Evolutionary conservation across 2,113 vertebrate species (phyloP).

Genomic region (Litocranius walleri): DNA sequence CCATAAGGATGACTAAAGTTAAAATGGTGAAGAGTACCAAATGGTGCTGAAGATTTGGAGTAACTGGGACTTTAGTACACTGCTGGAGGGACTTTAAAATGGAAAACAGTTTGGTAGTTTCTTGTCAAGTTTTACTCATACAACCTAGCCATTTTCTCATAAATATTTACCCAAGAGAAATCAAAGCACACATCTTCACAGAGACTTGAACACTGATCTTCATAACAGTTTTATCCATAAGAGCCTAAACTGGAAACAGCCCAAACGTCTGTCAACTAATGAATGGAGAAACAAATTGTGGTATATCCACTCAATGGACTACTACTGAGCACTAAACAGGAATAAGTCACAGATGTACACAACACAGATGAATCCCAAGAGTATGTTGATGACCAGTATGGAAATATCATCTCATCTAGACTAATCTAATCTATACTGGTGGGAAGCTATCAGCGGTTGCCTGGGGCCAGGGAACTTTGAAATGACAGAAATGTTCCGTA

Average conservation of each 20-base stretch:
- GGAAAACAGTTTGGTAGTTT: neutral
- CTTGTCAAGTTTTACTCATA: neutral
- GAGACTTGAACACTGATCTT: neutral
- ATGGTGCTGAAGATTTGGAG: neutral
- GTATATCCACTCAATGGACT: neutral
- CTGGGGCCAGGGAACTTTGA: neutral
- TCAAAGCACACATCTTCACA: neutral
- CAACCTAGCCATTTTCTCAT: neutral
- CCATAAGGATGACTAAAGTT: neutral
- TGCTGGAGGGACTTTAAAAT: neutral
- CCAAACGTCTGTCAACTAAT: neutral
- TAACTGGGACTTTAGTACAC: neutral
- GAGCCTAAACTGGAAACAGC: neutral
- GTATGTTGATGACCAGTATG: too few relatives aligned
- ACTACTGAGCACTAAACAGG: neutral
- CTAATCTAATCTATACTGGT: neutral
- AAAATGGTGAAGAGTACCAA: neutral
- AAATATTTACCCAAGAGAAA: neutral
- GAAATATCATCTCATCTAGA: neutral
- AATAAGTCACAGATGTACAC: neutral
- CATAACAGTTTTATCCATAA: neutral
- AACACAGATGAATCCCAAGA: neutral
- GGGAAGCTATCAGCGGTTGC: neutral
- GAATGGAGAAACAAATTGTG: neutral
- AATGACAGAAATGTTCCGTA: neutral